Evolutionary conservation across 2,797 vertebrate genomes (phyloP).

Genomic region (Selene dorsalis): DNA sequence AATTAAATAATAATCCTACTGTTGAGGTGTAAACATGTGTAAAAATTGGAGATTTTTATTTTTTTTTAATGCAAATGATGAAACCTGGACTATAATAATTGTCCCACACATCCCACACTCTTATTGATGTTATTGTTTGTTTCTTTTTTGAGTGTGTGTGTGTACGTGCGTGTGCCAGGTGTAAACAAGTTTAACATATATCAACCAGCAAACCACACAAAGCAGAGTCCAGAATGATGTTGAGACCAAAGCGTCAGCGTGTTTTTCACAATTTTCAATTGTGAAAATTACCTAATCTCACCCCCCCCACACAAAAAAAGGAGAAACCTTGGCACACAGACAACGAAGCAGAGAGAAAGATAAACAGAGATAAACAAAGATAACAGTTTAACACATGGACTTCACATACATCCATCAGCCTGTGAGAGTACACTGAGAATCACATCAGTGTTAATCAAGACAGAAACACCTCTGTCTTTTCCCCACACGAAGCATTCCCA

Average conservation of each 20-base stretch:
- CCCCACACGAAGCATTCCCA: slow-evolving; percentile 18
- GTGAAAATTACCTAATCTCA: slow-evolving; percentile 26
- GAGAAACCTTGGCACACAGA: neutral
- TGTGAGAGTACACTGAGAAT: neutral
- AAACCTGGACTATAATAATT: neutral
- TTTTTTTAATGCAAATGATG: too few relatives aligned
- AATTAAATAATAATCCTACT: neutral
- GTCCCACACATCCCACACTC: neutral
- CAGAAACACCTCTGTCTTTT: neutral
- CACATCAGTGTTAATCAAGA: neutral
- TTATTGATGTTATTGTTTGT: slow-evolving; percentile 18
- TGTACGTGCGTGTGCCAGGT: slow-evolving; percentile 12
- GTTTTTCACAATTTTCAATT: too few relatives aligned
- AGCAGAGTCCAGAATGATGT: slow-evolving; percentile 39
- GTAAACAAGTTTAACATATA: slow-evolving; percentile 45
- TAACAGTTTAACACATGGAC: neutral
- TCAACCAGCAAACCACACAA: slow-evolving; percentile 36
- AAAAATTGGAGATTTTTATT: too few relatives aligned
- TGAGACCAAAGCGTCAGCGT: slow-evolving; percentile 5
- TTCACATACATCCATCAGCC: neutral
- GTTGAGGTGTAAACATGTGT: slow-evolving; percentile 1
- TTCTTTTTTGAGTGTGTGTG: slow-evolving; percentile 9
- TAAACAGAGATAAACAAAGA: too few relatives aligned
- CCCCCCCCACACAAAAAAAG: too few relatives aligned
- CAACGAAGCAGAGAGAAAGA: neutral